phyloP scores from a whole-genome alignment of 2,888 invertebrate genomes.

The Eremobia ochroleuca region DNA sequence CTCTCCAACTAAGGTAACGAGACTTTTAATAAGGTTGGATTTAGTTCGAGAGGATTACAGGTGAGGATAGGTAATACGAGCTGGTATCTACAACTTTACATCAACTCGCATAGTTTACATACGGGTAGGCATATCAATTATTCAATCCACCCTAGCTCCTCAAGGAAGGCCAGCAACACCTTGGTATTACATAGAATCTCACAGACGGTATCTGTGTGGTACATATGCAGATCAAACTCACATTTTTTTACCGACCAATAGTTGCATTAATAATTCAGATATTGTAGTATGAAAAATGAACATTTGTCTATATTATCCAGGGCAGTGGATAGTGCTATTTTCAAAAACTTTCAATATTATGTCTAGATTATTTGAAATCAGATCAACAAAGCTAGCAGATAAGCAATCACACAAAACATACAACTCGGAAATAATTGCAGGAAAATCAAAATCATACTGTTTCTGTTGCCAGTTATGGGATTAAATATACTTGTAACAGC shows the following conservation, averaged over 20 bases:
- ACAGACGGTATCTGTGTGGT: neutral
- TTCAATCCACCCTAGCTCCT: neutral
- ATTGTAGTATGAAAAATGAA: no score
- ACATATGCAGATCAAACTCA: neutral
- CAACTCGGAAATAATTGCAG: neutral
- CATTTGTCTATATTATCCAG: neutral
- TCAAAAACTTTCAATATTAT: neutral
- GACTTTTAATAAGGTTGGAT: neutral
- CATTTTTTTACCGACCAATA: neutral
- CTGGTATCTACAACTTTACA: no score
- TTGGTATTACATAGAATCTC: neutral
- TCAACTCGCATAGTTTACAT: neutral
- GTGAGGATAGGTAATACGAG: no score
- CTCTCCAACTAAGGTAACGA: neutral
- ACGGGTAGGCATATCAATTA: neutral
- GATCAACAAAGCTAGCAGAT: constrained; percentile 9
- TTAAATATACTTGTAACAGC: neutral
- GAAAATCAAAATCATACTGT: neutral
- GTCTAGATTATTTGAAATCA: neutral
- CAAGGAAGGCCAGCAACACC: neutral
- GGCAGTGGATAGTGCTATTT: neutral
- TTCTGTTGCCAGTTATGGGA: neutral
- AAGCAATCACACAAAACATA: constrained; percentile 13
- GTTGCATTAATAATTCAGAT: neutral
- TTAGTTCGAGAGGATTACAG: no score